Conservation (phyloP, 1,140 invertebrate genomes). For the Tyrophagus putrescentiae region DNA sequence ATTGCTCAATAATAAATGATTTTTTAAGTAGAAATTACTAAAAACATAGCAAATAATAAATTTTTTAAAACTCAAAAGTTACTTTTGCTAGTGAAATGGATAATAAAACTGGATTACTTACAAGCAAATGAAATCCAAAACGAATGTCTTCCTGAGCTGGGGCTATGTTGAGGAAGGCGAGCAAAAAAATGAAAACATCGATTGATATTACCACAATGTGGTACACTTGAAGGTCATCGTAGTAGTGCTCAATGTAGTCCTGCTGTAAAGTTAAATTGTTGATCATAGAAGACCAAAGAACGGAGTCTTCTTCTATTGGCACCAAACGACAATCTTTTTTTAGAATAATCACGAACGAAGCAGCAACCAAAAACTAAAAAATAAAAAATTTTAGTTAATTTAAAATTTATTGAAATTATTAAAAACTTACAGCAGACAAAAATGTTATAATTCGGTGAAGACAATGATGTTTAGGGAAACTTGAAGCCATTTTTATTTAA, state of each 20-base stretch:
- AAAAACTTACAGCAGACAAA: constrained; percentile 15
- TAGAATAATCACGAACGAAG: constrained; percentile 12
- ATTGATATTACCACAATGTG: constrained; percentile 6
- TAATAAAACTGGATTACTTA: background rate
- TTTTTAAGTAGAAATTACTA: too few species aligned
- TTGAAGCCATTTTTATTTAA: constrained; percentile 12
- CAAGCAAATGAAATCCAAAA: constrained; percentile 18
- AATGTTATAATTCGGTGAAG: constrained; percentile 1
- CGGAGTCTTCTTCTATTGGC: background rate
- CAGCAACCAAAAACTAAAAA: constrained; percentile 3
- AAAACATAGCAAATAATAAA: background rate
- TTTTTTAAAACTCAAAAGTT: background rate
- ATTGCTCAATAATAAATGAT: too few species aligned
- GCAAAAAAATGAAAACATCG: constrained; percentile 8
- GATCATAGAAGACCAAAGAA: background rate
- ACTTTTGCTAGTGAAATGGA: background rate
- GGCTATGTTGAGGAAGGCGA: constrained; percentile 18
- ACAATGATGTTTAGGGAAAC: constrained; percentile 14
- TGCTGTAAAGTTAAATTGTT: background rate
- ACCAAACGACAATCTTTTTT: constrained; percentile 13
- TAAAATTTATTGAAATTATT: background rate
- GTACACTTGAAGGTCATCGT: constrained; percentile 17
- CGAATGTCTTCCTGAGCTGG: constrained; percentile 16
- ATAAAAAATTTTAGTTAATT: background rate
- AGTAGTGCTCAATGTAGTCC: constrained; percentile 8